A percentile compares a stretch with the other conserved stretches of the same genome.
These are phyloP conservation scores for Mylabris sibirica DNA, from an alignment of 2,888 invertebrate species.

Conservation along the genomic window DNA sequence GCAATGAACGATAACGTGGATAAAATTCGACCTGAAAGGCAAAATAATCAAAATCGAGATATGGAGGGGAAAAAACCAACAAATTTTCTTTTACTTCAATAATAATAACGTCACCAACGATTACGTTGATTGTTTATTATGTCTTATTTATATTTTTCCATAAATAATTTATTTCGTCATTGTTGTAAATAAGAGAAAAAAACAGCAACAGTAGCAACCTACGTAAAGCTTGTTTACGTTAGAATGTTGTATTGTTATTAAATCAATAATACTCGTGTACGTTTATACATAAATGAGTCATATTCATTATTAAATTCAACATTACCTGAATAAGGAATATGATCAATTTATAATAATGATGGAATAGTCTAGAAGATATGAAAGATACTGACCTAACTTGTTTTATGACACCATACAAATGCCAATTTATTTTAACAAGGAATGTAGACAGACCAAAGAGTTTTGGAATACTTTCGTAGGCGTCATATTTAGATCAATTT, in stretches of 20 bases:
- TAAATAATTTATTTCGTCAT: neutral
- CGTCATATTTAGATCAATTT: neutral
- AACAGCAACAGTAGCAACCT: constrained; percentile 1
- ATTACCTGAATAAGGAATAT: neutral
- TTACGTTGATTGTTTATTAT: neutral
- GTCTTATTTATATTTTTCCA: neutral
- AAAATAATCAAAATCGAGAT: neutral
- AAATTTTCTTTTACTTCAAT: no score
- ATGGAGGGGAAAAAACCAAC: neutral
- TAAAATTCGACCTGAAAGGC: neutral
- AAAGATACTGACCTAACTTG: constrained; percentile 3
- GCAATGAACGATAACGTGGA: neutral
- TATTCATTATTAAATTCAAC: neutral
- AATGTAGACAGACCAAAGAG: neutral
- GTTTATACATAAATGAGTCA: neutral
- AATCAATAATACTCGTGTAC: neutral
- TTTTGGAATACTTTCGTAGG: neutral
- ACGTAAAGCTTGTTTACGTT: neutral
- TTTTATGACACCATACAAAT: neutral
- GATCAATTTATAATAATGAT: neutral
- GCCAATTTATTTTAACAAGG: constrained; percentile 12
- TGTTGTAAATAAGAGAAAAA: neutral
- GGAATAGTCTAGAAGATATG: neutral
- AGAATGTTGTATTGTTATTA: neutral
- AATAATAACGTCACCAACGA: neutral